Conservation (phyloP, 1,140 invertebrate genomes). For the Drosophila suzukii region DNA sequence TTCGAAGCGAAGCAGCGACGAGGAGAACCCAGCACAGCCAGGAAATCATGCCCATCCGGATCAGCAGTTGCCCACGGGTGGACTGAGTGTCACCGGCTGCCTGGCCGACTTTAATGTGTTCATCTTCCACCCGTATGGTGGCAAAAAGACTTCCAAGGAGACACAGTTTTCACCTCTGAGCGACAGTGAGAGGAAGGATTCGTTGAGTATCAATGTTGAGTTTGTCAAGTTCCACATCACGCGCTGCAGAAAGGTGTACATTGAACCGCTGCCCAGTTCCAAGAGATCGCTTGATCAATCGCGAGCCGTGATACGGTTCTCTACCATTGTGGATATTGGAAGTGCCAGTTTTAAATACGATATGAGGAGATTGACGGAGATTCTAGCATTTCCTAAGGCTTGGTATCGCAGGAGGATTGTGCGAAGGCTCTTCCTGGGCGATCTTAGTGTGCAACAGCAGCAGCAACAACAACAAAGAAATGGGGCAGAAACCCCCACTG, state of each 20-base stretch:
- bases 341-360: slow-evolving; percentile 99
- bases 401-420: slow-evolving; percentile 98
- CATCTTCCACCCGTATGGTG: slow-evolving; percentile 98
- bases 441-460: slow-evolving; percentile 87
- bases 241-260: slow-evolving; percentile 93
- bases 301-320: slow-evolving; percentile 94
- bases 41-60: slow-evolving; percentile 57
- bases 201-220: slow-evolving; percentile 97
- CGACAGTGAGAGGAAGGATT: slow-evolving; percentile 96
- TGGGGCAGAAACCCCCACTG: slow-evolving; percentile 54
- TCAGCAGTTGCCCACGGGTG: slow-evolving; percentile 72
- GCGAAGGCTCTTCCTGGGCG: slow-evolving; percentile 95
- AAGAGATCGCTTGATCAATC: slow-evolving; percentile 86
- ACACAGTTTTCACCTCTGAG: slow-evolving; percentile 93
- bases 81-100: slow-evolving; percentile 94
- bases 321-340: slow-evolving; percentile 97
- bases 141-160: slow-evolving; percentile 94
- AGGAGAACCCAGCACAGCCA: slow-evolving; percentile 44
- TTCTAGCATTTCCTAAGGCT: slow-evolving; percentile 98
- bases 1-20: slow-evolving; percentile 93
- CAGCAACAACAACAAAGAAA: slow-evolving; percentile 54
- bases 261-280: slow-evolving; percentile 86
- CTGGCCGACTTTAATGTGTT: slow-evolving; percentile 98
- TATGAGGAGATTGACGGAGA: slow-evolving; percentile 98
- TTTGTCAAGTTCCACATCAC: slow-evolving; percentile 98